Base-by-base conservation (phyloP, 2,797 vertebrate species). In the Neosilurus hyrtlii region DNA sequence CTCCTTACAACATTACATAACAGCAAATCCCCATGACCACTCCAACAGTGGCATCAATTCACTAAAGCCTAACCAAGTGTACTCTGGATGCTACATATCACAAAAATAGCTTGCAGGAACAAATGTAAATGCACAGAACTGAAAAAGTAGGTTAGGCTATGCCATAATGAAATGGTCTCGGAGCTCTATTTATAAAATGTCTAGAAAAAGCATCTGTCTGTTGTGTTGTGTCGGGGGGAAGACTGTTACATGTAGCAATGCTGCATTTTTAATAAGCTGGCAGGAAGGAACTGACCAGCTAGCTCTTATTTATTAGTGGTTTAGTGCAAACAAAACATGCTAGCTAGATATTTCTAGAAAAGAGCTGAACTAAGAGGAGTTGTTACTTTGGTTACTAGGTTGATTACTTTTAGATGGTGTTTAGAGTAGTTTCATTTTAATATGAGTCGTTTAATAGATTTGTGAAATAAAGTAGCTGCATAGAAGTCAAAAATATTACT, bases 1-100 rank as follows among this genome's bases (percentile, higher is more conserved):
- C 81, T 81, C 71, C 74, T 71, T 79, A 57, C 77, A 65, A 73
- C 56, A 81, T 91, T 93, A 90, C 85, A 86, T 91, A 92, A 91
- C 20, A 88, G 26, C 80, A 89, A 83, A 91, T 89, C 84, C 79
- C 85, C 85, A 63, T 54, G n/a, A 65, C 74, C 62, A 26, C 61
- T 83, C 18, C 16, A 82, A 84, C 86, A 88, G 82, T 81, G 83
- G 84, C 86, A 87, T 79, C 65, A 83, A 88, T 82, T 82, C 70
- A 84, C 85, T 86, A 89, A 85, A 76, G 10, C 7, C 43, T n/a
- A 78, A 14, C 6, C 16, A 15, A 57, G 66, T 4, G 30, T 61
- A 70, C 22, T 26, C 59, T 37, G 16, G 9, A 26, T 56, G 77
- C 43, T 11, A 37, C 57, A 18, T 14, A 11, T 35, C 16, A 30